Evolutionary conservation across 1,140 invertebrate genomes (phyloP), one percentile per base, ranked within the genome.

Genomic region (Trinorchestia longiramus): DNA sequence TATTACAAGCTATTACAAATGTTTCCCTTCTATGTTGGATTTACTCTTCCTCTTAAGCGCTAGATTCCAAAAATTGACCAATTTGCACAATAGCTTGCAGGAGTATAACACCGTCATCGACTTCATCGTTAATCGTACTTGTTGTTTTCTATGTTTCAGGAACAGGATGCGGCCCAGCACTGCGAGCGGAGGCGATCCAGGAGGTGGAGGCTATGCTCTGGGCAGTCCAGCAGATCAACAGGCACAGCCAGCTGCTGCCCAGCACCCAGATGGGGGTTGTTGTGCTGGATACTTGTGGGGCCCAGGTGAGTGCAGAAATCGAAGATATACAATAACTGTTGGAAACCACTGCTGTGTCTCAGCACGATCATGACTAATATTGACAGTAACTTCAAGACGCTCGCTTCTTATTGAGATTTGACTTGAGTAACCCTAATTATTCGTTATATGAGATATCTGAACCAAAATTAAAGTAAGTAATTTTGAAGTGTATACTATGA

Each of bases 201-300:
- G 97, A 97, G 0, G 97, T 97, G 96, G 97, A 98, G 96, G 97
- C 97, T 8, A 97, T 98, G 47, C 96, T 97, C 0, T 98, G 97
- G 97, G 97, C 97, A 8, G 94, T 98, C 87, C 97, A 97, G 96
- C 97, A 97, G 95, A 97, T 98, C 40, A 98, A 98, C 96, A 96
- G 96, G n/a, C 97, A 97, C 88, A 95, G 96, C 45, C 91, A 97
- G 87, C 96, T 97, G 87, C 96, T 97, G n/a, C 97, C 97, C 17
- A 96, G 97, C 28, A 96, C 97, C n/a, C 94, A 97, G 77, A 90
- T 97, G 8, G 96, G 97, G 36, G 96, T 97, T 91, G 96, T 97
- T 44, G 96, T 97, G 19, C 97, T 97, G 17, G 97, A 97, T 92
- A 97, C 97, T 4, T 97, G 97, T 96, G 97, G 96, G 19, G 97